Evolutionary conservation across 2,888 invertebrate species (phyloP), one percentile per base, ranked within the genome.

Genomic region (Polietes domitor): DNA sequence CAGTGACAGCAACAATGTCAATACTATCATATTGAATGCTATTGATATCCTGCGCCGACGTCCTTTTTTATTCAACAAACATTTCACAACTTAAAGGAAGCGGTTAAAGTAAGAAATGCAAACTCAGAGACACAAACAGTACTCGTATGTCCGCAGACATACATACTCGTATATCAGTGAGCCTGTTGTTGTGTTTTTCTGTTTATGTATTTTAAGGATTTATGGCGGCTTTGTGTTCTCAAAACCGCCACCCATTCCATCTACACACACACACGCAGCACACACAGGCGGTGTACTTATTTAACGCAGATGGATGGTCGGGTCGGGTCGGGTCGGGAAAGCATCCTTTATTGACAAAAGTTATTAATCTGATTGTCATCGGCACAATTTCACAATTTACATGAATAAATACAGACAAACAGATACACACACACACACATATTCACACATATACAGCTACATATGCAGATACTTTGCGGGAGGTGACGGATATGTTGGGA

Each of bases 361-460:
- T 74, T 78, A 82, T 82, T 82, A 78, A 78, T 82, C 78, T 63
- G 43, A 71, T 78, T 82, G 71, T 63, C 75, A 78, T 65, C 70
- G 75, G 61, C 12, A 78, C 24, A 82, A 61, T 77, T 71, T 63
- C 41, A 71, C 74, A 75, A 75, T 78, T 71, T 63, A 43, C 68
- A 53, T 74, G 76, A 47, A 63, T 65, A 74, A 74, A 43, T 41
- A n/a, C 47, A n/a, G n/a, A n/a, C n/a, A n/a, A n/a, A n/a, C n/a
- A n/a, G n/a, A n/a, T n/a, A 65, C 50, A 43, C 24, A 61, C 17
- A 58, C n/a, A 58, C 61, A 61, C 37, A 7, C 37, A 37, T 37
- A 37, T 37, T 41, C n/a, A 58, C 61, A 61, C 37, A 7, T 12
- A 37, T 37, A 37, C 12, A 12, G 37, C 10, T 10, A 32, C 32